Conservation (phyloP, 2,113 vertebrate species). For the Canis aureus region DNA sequence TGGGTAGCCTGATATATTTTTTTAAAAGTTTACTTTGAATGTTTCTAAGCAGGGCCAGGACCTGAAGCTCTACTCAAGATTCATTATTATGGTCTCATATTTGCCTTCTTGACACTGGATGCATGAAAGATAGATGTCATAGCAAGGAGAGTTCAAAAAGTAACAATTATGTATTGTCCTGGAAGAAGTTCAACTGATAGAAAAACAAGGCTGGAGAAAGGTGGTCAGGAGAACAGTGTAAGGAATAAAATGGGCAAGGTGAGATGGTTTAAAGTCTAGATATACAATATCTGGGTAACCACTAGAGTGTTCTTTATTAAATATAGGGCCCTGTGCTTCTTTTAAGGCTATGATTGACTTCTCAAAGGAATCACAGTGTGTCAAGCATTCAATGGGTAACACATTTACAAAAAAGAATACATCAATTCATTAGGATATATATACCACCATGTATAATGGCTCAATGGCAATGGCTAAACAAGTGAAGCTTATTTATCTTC, state of each 20-base stretch:
- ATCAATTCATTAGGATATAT: neutral
- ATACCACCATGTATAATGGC: neutral
- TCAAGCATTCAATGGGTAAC: neutral
- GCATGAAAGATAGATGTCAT: neutral
- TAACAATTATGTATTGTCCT: neutral
- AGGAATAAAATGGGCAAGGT: neutral
- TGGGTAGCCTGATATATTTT: neutral
- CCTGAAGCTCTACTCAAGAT: neutral
- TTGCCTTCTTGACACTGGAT: neutral
- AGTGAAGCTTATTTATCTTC: neutral
- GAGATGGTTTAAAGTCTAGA: neutral
- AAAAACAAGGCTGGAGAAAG: neutral
- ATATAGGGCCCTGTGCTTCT: neutral
- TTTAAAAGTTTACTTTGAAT: neutral
- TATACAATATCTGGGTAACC: neutral
- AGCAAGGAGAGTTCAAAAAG: neutral
- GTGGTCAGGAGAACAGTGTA: neutral
- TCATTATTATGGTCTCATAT: neutral
- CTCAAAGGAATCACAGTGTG: neutral
- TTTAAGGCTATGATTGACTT: neutral
- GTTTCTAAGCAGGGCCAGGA: neutral
- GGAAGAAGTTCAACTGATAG: neutral
- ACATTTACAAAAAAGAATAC: neutral
- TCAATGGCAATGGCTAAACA: neutral
- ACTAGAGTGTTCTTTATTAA: neutral